Evolutionary conservation across 2,797 vertebrate genomes (phyloP), one percentile per base, ranked within the genome.

Genomic region (Premnoplex brunnescens): DNA sequence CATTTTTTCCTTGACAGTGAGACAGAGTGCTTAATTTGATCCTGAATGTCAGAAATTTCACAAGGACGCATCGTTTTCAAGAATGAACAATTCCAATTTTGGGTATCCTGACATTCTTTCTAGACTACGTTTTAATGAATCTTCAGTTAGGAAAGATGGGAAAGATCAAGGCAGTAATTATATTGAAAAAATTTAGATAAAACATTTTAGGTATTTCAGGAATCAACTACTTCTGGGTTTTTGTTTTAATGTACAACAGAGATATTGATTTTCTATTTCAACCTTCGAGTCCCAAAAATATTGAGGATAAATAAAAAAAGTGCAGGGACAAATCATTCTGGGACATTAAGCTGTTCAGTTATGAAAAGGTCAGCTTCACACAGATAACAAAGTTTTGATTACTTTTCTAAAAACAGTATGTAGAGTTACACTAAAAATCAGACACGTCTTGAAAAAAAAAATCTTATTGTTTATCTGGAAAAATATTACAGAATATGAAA

Each of bases 271-370:
- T 93, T 81, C 10, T 46, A 11, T 81, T 92, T 79, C 44, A 87
- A 52, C 26, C 41, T 85, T 82, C 44, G 14, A 75, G n/a, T 56
- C n/a, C 24, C 24, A 36, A 58, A 88, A 93, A 79, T 92, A 82
- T 76, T 82, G 82, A 84, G 37, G 51, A 89, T 60, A 92, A 93
- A 85, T 92, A 94, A 91, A 87, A 86, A 85, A 94, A 92, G 39
- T 69, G 20, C 48, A 48, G 39, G 48, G 59, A 69, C 51, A 94
- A 87, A 89, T 91, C 46, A 64, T 82, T 91, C 78, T 54, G 24
- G 26, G 51, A 92, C 48, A 81, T 91, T 79, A 87, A 73, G 41
- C 12, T 69, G 14, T 51, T 88, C 32, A 78, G 51, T 88, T 84
- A 64, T 7, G 17, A 87, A 93, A 94, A 91, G 37, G 49, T 93